Evolutionary conservation across 2,113 vertebrate genomes (phyloP).

Genomic region (Polypterus senegalus): DNA sequence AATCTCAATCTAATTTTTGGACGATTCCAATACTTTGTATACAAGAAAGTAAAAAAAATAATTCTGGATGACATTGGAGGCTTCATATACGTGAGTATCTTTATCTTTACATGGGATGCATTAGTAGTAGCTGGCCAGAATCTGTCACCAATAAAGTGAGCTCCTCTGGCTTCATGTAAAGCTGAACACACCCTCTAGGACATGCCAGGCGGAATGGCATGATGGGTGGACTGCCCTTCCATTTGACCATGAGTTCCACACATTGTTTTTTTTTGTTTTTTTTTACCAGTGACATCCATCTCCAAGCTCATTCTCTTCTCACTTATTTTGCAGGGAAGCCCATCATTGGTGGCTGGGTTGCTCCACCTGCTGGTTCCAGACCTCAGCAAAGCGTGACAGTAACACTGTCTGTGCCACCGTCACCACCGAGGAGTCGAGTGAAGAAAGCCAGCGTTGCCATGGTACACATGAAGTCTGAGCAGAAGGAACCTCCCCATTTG

Average conservation of each 20-base stretch:
- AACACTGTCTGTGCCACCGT: conserved; percentile 46
- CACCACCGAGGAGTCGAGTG: conserved; percentile 23
- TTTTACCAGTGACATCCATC: background rate
- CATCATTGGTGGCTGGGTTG: conserved; percentile 36
- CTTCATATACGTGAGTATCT: no score
- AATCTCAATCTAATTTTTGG: no score
- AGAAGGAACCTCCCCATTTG: conserved; percentile 47
- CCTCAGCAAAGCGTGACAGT: conserved; percentile 40
- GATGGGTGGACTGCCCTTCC: no score
- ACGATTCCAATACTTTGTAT: no score
- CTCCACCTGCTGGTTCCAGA: conserved; percentile 34
- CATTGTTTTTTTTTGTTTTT: no score
- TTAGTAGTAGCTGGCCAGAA: no score
- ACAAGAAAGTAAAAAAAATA: no score
- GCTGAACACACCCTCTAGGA: background rate
- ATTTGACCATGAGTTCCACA: no score
- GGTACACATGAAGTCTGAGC: conserved; percentile 47
- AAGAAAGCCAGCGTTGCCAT: conserved; percentile 48
- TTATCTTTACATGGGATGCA: no score
- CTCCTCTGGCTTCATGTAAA: no score
- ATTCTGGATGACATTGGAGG: no score
- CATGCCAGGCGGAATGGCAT: background rate
- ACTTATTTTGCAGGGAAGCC: conserved; percentile 52
- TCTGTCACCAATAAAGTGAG: no score
- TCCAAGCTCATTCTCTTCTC: background rate